Evolutionary conservation across 2,888 invertebrate species (phyloP).

Genomic region (Ophion costatus): DNA sequence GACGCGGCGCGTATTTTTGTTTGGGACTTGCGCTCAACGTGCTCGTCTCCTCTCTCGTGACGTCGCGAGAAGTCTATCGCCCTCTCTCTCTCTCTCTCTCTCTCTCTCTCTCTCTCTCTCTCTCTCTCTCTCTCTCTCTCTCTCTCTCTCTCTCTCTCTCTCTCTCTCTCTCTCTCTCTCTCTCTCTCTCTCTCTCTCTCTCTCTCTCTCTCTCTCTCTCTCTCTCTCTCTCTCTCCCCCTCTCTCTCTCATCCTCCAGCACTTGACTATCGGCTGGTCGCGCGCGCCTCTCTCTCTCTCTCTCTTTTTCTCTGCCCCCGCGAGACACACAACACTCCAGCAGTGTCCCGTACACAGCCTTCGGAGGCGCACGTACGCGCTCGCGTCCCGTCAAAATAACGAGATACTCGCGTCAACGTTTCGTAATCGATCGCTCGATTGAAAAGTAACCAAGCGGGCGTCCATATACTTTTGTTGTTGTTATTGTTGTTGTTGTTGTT

Average conservation of each 20-base stretch:
- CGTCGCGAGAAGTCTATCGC: constrained; percentile 60
- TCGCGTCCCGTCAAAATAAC: constrained; percentile 51
- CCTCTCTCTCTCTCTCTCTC: constrained; percentile 63
- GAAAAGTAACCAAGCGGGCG: too few relatives aligned
- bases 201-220: constrained; percentile 64
- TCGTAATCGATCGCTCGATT: constrained; percentile 16
- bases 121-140: constrained; percentile 21
- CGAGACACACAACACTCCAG: constrained; percentile 74
- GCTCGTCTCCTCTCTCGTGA: constrained; percentile 65
- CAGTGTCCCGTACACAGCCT: constrained; percentile 66
- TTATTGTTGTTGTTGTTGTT: too few relatives aligned
- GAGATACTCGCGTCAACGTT: constrained; percentile 25
- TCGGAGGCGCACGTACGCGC: constrained; percentile 63
- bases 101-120: constrained; percentile 36
- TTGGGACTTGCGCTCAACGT: constrained; percentile 73
- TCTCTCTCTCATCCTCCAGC: constrained; percentile 46
- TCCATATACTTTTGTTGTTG: too few relatives aligned
- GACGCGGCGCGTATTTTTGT: constrained; percentile 75
- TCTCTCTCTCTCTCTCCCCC: constrained; percentile 44
- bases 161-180: constrained; percentile 47
- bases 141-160: constrained; percentile 39
- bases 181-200: constrained; percentile 26
- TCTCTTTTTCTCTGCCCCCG: constrained; percentile 52
- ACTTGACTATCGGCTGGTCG: constrained; percentile 68
- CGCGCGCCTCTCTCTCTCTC: constrained; percentile 46